phyloP scores from a whole-genome alignment of 2,113 vertebrate species.

The Thymallus thymallus region DNA sequence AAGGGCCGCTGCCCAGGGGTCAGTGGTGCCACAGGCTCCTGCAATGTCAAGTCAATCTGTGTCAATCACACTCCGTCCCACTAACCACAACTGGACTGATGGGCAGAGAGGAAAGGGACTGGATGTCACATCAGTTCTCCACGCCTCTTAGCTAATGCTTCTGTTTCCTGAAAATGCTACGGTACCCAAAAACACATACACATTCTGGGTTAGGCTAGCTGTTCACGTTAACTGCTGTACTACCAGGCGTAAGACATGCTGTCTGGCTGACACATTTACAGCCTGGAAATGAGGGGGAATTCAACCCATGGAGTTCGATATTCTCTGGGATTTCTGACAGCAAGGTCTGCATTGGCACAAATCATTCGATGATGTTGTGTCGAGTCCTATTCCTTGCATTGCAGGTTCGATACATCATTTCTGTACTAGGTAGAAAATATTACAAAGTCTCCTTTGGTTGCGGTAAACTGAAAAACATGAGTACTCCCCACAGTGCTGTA shows the following conservation, averaged over 20 bases:
- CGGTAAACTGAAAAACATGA: slow-evolving; percentile 47
- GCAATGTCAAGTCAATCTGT: slow-evolving; percentile 45
- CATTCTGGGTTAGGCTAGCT: not conserved
- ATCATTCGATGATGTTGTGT: slow-evolving; percentile 1
- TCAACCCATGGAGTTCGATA: not conserved
- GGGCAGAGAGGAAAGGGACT: slow-evolving; percentile 1
- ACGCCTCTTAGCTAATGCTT: slow-evolving; percentile 17
- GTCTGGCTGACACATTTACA: not conserved
- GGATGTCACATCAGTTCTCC: slow-evolving; percentile 19
- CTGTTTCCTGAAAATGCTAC: not conserved
- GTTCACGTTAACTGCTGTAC: not conserved
- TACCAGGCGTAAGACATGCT: not conserved
- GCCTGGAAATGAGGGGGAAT: not conserved
- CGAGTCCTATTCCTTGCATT: slow-evolving; percentile 5
- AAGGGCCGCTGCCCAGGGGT: slow-evolving; percentile 25
- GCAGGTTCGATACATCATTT: not conserved
- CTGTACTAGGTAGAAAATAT: slow-evolving; percentile 6
- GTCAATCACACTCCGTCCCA: slow-evolving; percentile 18
- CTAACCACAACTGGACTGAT: not conserved
- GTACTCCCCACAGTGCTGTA: slow-evolving; percentile 29
- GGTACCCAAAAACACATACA: not conserved
- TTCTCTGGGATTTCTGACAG: not conserved
- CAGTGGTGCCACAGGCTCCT: slow-evolving; percentile 28
- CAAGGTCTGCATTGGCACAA: not conserved
- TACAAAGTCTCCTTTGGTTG: slow-evolving; percentile 20